Conservation (phyloP, 2,113 vertebrate genomes). For the Micronycteris hirsuta region DNA sequence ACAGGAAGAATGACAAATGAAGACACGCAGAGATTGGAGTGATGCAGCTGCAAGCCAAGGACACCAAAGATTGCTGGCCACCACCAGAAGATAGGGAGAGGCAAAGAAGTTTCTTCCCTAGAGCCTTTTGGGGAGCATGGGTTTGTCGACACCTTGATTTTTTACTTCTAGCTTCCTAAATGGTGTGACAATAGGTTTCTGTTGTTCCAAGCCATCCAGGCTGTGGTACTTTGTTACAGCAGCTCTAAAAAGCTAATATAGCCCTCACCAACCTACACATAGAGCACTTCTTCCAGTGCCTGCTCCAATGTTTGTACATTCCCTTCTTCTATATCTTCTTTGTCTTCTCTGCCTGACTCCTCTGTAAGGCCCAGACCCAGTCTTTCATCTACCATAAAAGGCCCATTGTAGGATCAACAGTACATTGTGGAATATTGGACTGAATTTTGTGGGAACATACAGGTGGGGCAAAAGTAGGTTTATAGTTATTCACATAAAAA, state of each 20-base stretch:
- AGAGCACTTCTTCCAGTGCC: neutral
- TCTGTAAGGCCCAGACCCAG: neutral
- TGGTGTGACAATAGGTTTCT: neutral
- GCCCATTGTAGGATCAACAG: neutral
- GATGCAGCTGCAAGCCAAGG: neutral
- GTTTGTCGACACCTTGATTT: neutral
- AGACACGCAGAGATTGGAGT: neutral
- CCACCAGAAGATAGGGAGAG: neutral
- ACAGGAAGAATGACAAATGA: neutral
- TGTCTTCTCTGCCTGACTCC: neutral
- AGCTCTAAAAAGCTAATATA: neutral
- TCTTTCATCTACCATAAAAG: neutral
- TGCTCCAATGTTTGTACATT: neutral
- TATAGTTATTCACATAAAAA: neutral
- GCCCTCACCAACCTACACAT: neutral
- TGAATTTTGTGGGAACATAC: neutral
- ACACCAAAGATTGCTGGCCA: neutral
- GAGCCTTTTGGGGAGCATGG: neutral
- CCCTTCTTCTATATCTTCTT: neutral
- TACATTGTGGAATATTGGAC: neutral
- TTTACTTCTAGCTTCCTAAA: neutral
- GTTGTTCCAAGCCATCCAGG: neutral
- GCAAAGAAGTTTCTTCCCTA: neutral
- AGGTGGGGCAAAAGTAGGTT: neutral
- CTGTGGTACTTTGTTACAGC: neutral